Conservation (phyloP, 2,797 vertebrate genomes). For the Crenichthys baileyi region DNA sequence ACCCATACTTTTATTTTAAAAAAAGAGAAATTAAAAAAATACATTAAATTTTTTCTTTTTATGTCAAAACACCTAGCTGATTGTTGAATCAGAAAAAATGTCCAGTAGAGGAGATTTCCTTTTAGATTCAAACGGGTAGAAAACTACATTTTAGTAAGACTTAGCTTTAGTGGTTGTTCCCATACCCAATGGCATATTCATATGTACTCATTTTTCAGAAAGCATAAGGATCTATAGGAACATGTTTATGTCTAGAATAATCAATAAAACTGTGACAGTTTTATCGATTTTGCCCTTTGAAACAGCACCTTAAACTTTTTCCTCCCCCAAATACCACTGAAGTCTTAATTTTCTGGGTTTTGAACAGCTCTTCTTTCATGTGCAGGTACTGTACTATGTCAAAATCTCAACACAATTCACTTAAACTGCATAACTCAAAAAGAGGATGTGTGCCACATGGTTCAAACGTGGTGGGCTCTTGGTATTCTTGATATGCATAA, state of each 20-base stretch:
- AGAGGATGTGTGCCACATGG: not conserved
- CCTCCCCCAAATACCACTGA: not conserved
- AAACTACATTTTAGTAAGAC: not conserved
- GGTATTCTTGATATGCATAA: not conserved
- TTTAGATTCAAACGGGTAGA: not conserved
- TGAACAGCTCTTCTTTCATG: not conserved
- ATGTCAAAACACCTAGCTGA: not conserved
- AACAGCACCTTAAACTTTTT: not conserved
- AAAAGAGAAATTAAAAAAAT: not conserved
- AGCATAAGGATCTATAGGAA: not conserved
- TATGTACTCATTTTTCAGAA: not conserved
- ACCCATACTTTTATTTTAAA: not conserved
- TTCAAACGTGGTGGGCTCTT: not conserved
- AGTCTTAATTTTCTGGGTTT: not conserved
- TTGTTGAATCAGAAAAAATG: conserved; percentile 46
- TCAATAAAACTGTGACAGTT: not conserved
- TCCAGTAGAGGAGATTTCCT: conserved; percentile 71
- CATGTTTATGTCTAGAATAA: not conserved
- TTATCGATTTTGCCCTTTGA: not conserved
- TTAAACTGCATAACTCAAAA: not conserved
- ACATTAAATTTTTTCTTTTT: not conserved
- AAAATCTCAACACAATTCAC: not conserved
- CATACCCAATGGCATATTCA: not conserved
- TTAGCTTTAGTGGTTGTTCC: not conserved
- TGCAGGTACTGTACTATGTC: not conserved